Percentiles rank a stretch among this genome's conserved stretches.
These are phyloP conservation scores for Entelurus aequoreus DNA, from an alignment of 2,113 vertebrate genomes.

Conservation along the genomic window DNA sequence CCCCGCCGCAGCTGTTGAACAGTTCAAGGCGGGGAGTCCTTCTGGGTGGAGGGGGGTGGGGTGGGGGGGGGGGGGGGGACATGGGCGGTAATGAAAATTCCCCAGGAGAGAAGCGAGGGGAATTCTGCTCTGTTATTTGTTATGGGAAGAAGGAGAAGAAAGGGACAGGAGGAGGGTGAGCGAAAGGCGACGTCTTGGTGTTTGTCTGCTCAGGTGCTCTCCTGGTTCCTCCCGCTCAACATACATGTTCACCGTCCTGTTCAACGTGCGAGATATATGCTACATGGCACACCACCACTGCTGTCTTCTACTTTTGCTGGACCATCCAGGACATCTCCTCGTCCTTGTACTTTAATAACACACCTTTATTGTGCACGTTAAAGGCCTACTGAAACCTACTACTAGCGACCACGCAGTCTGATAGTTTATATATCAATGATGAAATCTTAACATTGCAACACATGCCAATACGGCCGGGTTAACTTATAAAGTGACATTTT, in stretches of 20 bases:
- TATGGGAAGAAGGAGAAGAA: slow-evolving; percentile 67
- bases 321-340: not conserved
- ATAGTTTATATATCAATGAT: too few species aligned
- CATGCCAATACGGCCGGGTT: too few species aligned
- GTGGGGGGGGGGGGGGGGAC: slow-evolving; percentile 59
- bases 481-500: too few species aligned
- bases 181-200: not conserved
- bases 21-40: slow-evolving; percentile 69
- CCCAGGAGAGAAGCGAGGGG: slow-evolving; percentile 66
- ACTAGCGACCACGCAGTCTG: too few species aligned
- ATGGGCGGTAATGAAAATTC: slow-evolving; percentile 70
- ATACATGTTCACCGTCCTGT: not conserved
- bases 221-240: slow-evolving; percentile 46
- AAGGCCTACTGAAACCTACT: too few species aligned
- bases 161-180: slow-evolving; percentile 41
- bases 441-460: too few species aligned
- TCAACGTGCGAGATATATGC: too few species aligned
- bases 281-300: too few species aligned
- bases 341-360: too few species aligned
- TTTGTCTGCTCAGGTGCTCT: slow-evolving; percentile 64
- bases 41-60: slow-evolving; percentile 59
- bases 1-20: slow-evolving; percentile 71
- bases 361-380: too few species aligned
- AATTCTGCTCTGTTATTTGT: slow-evolving; percentile 74
- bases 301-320: too few species aligned